Evolutionary conservation across 1,140 invertebrate genomes (phyloP), one percentile per base, ranked within the genome.

Genomic region (Calycopis cecrops): DNA sequence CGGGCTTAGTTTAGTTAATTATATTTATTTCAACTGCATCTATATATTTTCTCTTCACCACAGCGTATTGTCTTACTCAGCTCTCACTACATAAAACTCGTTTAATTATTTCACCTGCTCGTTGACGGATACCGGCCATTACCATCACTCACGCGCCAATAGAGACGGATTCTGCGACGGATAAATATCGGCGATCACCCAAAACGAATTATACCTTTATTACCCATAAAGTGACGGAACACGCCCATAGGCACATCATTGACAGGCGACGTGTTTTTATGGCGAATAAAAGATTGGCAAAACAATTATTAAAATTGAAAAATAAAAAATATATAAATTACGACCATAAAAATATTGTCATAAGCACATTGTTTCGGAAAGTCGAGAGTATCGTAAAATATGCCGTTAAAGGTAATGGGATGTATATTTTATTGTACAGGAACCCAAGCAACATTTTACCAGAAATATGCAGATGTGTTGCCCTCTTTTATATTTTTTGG

Each of bases 141-240:
- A 28, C 21, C 2, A 28, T 44, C 40, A 44, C 9, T 16, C 12
- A 16, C 40, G 14, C 9, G 17, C 9, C 16, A 44, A 44, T 44
- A 44, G 17, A 16, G 40, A 44, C 17, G 40, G 14, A 44, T 44
- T 16, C 16, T 9, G 14, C 40, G 40, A 14, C 40, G 21, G 21
- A 44, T 16, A 44, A 44, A 17, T 16, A 16, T 16, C 40, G 40
- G 9, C 40, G 40, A 28, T 28, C 21, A 28, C 21, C 16, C 9
- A 44, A 44, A 44, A 44, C 40, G 17, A 44, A 44, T 44, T 44
- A 44, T 44, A 44, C 40, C 40, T 44, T 44, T 44, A 44, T 44
- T 16, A 17, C 40, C 40, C 12, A 44, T 44, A 44, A 44, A 44
- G 40, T 44, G 9, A 16, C 9, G 40, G n/a, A 14, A 9, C 6